Conservation (phyloP, 2,888 invertebrate species). For the Neoscelio sp. region DNA sequence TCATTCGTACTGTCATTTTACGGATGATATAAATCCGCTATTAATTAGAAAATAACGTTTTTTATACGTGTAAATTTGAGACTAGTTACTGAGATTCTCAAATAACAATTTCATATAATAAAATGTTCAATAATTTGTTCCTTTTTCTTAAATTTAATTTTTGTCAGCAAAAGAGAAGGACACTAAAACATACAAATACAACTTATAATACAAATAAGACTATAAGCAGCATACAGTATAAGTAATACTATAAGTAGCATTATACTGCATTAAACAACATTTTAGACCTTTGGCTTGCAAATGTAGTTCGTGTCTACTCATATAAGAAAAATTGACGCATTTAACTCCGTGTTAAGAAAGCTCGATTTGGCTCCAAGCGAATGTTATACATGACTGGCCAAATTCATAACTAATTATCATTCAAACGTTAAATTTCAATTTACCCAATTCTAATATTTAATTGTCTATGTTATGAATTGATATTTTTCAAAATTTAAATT, state of each 20-base stretch:
- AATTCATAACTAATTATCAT: constrained; percentile 59
- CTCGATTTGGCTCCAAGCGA: constrained; percentile 60
- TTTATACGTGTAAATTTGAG: background rate
- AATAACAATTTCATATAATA: no score
- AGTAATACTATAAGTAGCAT: no score
- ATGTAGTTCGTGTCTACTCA: constrained; percentile 29
- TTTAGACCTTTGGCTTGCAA: background rate
- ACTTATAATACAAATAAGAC: constrained; percentile 10
- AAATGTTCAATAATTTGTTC: no score
- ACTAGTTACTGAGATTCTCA: no score
- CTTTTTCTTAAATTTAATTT: no score
- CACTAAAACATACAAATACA: no score
- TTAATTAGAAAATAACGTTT: constrained; percentile 14
- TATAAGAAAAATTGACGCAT: constrained; percentile 60
- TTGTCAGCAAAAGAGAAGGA: no score
- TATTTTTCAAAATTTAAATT: no score
- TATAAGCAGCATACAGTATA: no score
- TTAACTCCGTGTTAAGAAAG: constrained; percentile 54
- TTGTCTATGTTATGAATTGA: no score
- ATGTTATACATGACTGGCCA: constrained; percentile 57
- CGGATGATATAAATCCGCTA: constrained; percentile 11
- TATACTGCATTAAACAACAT: no score
- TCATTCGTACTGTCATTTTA: constrained; percentile 9
- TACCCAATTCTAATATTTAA: no score
- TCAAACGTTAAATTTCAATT: constrained; percentile 49